A percentile compares a stretch with the other conserved stretches of the same genome.
Evolutionary conservation across 2,797 vertebrate genomes (phyloP).

Genomic region (Centropyge bicolor): DNA sequence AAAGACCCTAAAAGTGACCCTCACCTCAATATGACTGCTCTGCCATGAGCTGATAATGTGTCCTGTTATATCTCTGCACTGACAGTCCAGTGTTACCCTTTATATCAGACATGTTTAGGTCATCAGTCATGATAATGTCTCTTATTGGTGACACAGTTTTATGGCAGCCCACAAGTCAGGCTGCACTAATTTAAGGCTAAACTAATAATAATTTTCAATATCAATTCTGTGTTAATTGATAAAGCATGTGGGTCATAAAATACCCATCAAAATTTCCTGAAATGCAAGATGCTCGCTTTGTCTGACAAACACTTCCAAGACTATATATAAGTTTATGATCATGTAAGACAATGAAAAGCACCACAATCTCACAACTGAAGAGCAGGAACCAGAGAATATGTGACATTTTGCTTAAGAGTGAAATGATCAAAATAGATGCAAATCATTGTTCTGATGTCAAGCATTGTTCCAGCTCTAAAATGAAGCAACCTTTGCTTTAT

Average conservation of each 20-base stretch:
- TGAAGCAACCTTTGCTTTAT: neutral
- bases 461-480: neutral
- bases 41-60: constrained; percentile 18
- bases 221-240: neutral
- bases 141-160: neutral
- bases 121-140: neutral
- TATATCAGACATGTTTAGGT: neutral
- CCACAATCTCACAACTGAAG: neutral
- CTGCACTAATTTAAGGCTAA: neutral
- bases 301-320: neutral
- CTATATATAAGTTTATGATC: neutral
- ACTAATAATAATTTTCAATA: neutral
- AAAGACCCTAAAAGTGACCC: constrained; percentile 53
- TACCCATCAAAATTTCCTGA: neutral
- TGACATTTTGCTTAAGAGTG: rapidly evolving
- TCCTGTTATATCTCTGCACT: constrained; percentile 19
- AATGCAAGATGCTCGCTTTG: neutral
- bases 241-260: constrained; percentile 1
- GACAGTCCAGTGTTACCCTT: constrained; percentile 5
- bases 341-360: neutral
- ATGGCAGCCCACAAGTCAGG: neutral
- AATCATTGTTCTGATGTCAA: too few relatives aligned
- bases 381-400: neutral
- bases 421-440: rapidly evolving
- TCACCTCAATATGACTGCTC: constrained; percentile 20